phyloP scores from a whole-genome alignment of 2,797 vertebrate genomes.

The Muscicapa comitata region DNA sequence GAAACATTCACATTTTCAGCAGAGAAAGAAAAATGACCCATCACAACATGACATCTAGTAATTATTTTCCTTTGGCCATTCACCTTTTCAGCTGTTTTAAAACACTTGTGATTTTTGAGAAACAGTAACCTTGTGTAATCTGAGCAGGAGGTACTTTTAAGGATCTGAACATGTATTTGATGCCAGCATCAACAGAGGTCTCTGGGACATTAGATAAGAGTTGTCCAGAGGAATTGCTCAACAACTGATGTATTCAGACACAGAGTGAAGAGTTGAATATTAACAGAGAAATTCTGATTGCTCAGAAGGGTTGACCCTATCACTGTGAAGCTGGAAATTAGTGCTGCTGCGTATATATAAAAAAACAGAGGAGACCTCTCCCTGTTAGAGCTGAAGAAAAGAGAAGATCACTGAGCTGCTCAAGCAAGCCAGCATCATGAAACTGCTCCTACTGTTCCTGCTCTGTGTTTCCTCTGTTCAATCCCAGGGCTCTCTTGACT shows the following conservation, averaged over 20 bases:
- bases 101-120: constrained; percentile 9
- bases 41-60: neutral
- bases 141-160: neutral
- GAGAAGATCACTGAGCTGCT: constrained; percentile 32
- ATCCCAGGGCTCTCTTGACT: neutral
- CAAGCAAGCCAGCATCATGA: constrained; percentile 69
- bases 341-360: constrained; percentile 35
- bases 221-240: constrained; percentile 74
- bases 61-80: neutral
- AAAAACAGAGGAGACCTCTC: neutral
- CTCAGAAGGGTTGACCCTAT: constrained; percentile 14
- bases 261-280: constrained; percentile 67
- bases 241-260: constrained; percentile 46
- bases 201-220: constrained; percentile 56
- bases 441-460: constrained; percentile 74
- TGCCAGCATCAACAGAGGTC: constrained; percentile 5
- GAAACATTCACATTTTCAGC: neutral
- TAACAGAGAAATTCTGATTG: constrained; percentile 62
- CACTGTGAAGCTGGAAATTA: neutral
- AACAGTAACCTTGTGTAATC: constrained; percentile 41
- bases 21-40: neutral
- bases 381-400: neutral
- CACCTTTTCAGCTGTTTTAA: neutral
- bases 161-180: constrained; percentile 4
- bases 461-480: constrained; percentile 65